These are phyloP conservation scores for Ploceus nigricollis DNA, from an alignment of 2,113 vertebrate species.

Conservation along the genomic window DNA sequence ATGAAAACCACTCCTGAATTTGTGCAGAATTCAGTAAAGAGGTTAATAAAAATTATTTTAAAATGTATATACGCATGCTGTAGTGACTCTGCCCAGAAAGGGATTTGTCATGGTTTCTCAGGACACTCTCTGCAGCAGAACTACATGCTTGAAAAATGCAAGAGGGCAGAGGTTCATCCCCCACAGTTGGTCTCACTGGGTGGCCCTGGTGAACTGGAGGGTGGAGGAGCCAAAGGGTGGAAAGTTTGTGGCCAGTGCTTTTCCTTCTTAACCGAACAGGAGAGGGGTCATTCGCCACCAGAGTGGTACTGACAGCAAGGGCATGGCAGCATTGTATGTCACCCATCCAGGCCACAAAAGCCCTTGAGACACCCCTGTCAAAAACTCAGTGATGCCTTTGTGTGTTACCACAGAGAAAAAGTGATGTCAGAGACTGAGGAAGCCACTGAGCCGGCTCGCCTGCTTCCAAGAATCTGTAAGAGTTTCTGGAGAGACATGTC, in stretches of 20 bases:
- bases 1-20: background rate
- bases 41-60: background rate
- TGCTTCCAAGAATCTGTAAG: background rate
- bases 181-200: background rate
- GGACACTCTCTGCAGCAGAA: background rate
- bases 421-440: background rate
- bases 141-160: background rate
- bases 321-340: background rate
- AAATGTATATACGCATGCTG: background rate
- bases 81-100: background rate
- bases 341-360: background rate
- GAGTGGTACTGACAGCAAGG: background rate
- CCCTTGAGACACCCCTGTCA: background rate
- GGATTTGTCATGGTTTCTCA: background rate
- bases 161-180: background rate
- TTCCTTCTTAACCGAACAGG: background rate
- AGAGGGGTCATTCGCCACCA: background rate
- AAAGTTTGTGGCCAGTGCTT: background rate
- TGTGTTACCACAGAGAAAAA: background rate
- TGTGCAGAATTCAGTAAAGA: background rate
- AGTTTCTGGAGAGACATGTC: background rate
- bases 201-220: background rate
- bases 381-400: background rate
- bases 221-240: background rate
- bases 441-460: fast-evolving